Percentiles rank a stretch among this genome's conserved stretches.
These are phyloP conservation scores for Catharus ustulatus DNA, from an alignment of 2,797 vertebrate species.

Conservation along the genomic window DNA sequence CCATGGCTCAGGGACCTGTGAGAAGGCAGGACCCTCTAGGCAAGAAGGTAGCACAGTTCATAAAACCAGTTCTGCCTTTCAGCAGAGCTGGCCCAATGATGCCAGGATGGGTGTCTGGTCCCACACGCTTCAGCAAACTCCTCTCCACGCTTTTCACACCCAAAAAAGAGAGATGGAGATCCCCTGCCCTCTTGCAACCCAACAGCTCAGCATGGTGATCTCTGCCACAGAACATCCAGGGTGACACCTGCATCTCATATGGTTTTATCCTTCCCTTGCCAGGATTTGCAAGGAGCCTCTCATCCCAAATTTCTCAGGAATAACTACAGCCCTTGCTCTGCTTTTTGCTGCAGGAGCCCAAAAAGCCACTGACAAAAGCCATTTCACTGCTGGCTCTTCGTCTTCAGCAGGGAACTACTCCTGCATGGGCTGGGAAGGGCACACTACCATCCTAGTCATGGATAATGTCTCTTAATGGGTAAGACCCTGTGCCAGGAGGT, in stretches of 20 bases:
- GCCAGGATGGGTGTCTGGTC: not conserved
- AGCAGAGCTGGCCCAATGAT: fast-evolving
- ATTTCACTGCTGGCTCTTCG: not conserved
- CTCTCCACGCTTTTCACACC: fast-evolving
- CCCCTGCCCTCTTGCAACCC: not conserved
- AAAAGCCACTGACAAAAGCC: not conserved
- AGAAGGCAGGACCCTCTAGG: slow-evolving; percentile 26
- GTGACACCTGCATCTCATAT: fast-evolving
- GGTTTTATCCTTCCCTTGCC: not conserved
- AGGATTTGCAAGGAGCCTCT: not conserved
- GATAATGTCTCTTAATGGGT: fast-evolving
- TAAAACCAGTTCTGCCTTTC: not conserved
- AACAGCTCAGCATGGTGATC: fast-evolving
- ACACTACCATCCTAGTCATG: fast-evolving
- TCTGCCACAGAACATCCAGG: not conserved
- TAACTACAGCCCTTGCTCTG: not conserved
- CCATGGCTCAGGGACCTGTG: slow-evolving; percentile 24
- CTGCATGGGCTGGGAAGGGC: not conserved
- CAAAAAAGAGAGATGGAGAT: not conserved
- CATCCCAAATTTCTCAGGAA: not conserved
- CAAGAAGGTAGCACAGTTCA: not conserved
- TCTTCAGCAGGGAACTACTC: not conserved
- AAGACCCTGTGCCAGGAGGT: not conserved
- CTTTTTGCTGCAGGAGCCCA: not conserved
- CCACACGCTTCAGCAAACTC: fast-evolving